Base-by-base conservation (phyloP, 2,888 invertebrate genomes). In the Matsumyia berberina region DNA sequence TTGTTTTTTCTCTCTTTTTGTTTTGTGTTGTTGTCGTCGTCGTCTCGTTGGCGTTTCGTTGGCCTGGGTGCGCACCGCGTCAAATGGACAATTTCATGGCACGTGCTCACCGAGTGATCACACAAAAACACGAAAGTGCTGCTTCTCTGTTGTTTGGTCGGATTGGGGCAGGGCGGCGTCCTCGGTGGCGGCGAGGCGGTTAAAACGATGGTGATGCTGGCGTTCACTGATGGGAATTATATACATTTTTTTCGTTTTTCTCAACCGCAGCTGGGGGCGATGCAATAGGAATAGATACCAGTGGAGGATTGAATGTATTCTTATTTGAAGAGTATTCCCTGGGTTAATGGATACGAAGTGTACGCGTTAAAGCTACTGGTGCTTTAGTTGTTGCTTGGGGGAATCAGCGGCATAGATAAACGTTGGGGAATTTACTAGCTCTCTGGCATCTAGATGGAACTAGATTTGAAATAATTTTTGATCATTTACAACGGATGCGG, bases 51-150 rank as follows among this genome's bases (percentile, higher is more conserved):
- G 17, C 11, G 46, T 62, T 33, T 44, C 46, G 55, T 53, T 85
- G 62, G 74, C 53, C 64, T 72, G 82, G 53, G 67, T 67, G 76
- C 49, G 53, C 74, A 74, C 69, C 73, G 79, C 83, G 78, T 69
- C 67, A 78, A 83, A 83, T 78, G 78, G 62, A 85, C 83, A 85
- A 74, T 79, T 79, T 79, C 55, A 79, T 87, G 87, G 87, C 89
- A 89, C 89, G 89, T 88, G 89, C 86, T 88, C 67, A 82, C 53
- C 76, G 89, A 89, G 89, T 89, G 89, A 90, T 89, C 89, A 77
- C 69, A 83, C 73, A 74, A 74, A 73, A 64, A 64, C 60, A 78
- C 55, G 46, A 72, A 53, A 53, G 33, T 62, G 60, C 67, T 73
- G 60, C 67, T 73, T 15, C 55, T 37, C 17, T 19, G 72, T 51